Evolutionary conservation across 2,113 vertebrate species (phyloP).

Genomic region (Neopipo cinnamomea): DNA sequence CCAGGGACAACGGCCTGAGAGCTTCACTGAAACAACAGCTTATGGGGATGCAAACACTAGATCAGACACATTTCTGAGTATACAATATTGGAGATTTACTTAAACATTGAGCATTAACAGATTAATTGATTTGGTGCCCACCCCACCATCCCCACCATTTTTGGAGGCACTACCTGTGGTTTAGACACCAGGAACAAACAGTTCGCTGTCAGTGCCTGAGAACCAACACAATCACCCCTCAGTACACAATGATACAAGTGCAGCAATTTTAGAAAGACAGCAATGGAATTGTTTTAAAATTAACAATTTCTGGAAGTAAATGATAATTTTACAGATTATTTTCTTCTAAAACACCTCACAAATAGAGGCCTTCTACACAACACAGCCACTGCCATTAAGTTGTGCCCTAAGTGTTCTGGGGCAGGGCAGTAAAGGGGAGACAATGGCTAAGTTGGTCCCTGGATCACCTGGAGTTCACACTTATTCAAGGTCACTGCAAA

Average conservation of each 20-base stretch:
- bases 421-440: not conserved
- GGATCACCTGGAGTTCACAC: not conserved
- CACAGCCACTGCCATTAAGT: not conserved
- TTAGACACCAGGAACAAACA: not conserved
- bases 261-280: not conserved
- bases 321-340: not conserved
- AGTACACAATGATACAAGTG: not conserved
- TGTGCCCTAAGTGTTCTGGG: not conserved
- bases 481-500: not conserved
- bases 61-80: not conserved
- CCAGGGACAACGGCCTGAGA: not conserved
- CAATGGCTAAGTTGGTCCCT: accelerated
- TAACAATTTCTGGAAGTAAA: not conserved
- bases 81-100: not conserved
- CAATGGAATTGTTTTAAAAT: not conserved
- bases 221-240: not conserved
- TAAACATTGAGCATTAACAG: not conserved
- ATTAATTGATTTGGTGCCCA: not conserved
- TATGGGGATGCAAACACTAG: not conserved
- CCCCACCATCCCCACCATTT: not conserved
- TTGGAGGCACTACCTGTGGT: not conserved
- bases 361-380: not conserved
- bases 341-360: not conserved
- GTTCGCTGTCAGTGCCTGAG: not conserved
- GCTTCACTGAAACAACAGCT: not conserved